phyloP scores from a whole-genome alignment of 2,113 vertebrate species.

The rat (Rattus norvegicus) region GRCr8 NC_086032.1:42792001-42792500 shows the following conservation, averaged over 20 bases:
- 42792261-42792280: background rate
- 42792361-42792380: background rate
- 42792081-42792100: conserved; percentile 20
- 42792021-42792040: conserved; percentile 28
- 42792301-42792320: background rate
- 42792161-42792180: background rate
- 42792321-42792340: background rate
- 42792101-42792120: conserved; percentile 27
- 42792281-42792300: conserved; percentile 2
- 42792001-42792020: conserved; percentile 27
- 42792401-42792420: conserved; percentile 17
- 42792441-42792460: conserved; percentile 22
- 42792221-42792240: background rate
- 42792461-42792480: background rate
- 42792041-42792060: conserved; percentile 34
- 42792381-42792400: conserved; percentile 40
- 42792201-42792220: background rate
- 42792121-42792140: conserved; percentile 29
- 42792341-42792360: conserved; percentile 34
- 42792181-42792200: background rate
- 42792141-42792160: background rate
- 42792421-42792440: conserved; percentile 37
- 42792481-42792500: conserved; percentile 12
- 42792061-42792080: too few species aligned
- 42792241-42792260: background rate